These are phyloP conservation scores for Synergus japonicus DNA, from an alignment of 2,888 invertebrate genomes.

Conservation along the genomic window DNA sequence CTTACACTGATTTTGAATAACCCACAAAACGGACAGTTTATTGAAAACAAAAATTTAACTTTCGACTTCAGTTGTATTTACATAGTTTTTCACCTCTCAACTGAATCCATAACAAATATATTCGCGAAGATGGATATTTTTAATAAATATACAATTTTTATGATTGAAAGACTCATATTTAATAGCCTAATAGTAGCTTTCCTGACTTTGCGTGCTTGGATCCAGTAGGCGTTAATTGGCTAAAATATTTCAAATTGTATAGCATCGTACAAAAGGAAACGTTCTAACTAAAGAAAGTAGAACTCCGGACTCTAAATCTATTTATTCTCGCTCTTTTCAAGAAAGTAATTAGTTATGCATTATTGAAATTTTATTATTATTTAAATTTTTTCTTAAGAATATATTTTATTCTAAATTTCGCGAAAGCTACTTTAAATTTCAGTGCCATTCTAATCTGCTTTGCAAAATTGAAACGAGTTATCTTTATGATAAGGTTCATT, in stretches of 20 bases:
- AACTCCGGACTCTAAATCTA: neutral
- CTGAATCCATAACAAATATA: no score
- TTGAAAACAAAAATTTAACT: neutral
- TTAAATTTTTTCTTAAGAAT: neutral
- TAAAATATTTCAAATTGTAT: constrained; percentile 9
- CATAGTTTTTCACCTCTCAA: no score
- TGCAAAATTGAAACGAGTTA: constrained; percentile 12
- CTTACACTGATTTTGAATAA: neutral
- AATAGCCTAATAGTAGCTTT: constrained; percentile 23
- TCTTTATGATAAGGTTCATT: constrained; percentile 32
- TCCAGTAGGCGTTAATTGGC: constrained; percentile 17
- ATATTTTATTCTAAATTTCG: neutral
- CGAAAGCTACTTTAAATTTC: neutral
- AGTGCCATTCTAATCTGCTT: constrained; percentile 9
- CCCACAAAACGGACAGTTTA: neutral
- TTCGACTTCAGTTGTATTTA: no score
- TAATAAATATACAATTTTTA: no score
- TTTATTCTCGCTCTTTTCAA: no score
- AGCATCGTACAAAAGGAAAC: constrained; percentile 2
- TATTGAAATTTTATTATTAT: neutral
- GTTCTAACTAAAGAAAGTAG: constrained; percentile 16
- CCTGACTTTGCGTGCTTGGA: constrained; percentile 28
- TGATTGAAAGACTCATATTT: neutral
- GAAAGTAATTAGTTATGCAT: no score
- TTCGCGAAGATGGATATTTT: no score